Evolutionary conservation across 2,888 invertebrate species (phyloP).

Genomic region (Papilio demoleus): DNA sequence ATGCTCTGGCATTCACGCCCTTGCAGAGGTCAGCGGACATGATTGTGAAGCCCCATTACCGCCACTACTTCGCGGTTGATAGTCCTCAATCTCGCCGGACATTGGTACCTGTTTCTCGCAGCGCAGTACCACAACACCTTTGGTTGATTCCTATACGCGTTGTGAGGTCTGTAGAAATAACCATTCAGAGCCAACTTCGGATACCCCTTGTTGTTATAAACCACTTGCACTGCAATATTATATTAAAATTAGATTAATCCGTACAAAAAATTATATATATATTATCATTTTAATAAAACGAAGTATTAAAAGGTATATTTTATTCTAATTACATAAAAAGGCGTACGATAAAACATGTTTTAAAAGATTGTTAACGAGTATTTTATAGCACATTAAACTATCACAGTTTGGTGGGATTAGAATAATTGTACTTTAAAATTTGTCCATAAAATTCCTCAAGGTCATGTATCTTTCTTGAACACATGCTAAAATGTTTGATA

Average conservation of each 20-base stretch:
- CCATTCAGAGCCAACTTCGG: slow-evolving; percentile 70
- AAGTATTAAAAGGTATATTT: slow-evolving; percentile 14
- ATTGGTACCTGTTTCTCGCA: slow-evolving; percentile 65
- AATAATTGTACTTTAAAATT: slow-evolving; percentile 13
- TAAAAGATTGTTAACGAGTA: neutral
- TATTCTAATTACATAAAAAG: slow-evolving; percentile 1
- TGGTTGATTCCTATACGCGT: slow-evolving; percentile 74
- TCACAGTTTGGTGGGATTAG: slow-evolving; percentile 27
- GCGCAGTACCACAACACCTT: slow-evolving; percentile 76
- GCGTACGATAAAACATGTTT: slow-evolving; percentile 6
- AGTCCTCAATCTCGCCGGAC: slow-evolving; percentile 68
- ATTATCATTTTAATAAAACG: slow-evolving; percentile 22
- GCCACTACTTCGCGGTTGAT: slow-evolving; percentile 65
- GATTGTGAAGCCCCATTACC: slow-evolving; percentile 66
- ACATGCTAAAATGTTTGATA: neutral
- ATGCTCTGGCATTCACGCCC: slow-evolving; percentile 43
- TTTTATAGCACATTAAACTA: slow-evolving; percentile 31
- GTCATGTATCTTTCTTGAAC: neutral
- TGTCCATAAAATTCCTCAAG: neutral
- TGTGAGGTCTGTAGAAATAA: slow-evolving; percentile 73
- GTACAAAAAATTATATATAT: neutral
- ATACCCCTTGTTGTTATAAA: slow-evolving; percentile 69
- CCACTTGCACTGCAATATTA: slow-evolving; percentile 66
- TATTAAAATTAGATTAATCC: slow-evolving; percentile 40
- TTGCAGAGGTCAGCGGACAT: slow-evolving; percentile 58